Evolutionary conservation across 2,888 invertebrate genomes (phyloP), one percentile per base, ranked within the genome.

Genomic region (Drepana falcataria): DNA sequence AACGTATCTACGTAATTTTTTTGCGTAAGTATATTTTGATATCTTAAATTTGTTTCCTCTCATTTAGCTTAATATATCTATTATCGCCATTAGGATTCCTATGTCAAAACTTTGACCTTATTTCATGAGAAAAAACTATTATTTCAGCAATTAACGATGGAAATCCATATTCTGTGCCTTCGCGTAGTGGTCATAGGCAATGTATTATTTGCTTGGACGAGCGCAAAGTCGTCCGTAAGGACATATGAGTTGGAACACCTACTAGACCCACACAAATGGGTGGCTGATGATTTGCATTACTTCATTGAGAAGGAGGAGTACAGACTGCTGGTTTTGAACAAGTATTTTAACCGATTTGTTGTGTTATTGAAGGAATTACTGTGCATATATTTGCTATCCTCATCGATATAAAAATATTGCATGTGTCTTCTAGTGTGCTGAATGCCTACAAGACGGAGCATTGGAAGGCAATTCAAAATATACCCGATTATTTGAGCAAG

Each of bases 401-500:
- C 2, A 6, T 41, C 2, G 2, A 9, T 44, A 44, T 44, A 9
- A 9, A 9, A 44, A 9, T 44, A 9, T 44, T 44, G 44, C 9
- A 0, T 2, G 3, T 5, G 5, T 9, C 55, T 85, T 83, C 35
- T 71, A 96, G 95, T 65, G 94, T 95, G 85, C 92, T 95, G 57
- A 88, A 93, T 63, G 92, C 94, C 69, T 96, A 96, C 81, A 93
- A 93, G 79, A 92, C 90, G 61, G 96, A 96, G 74, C 96, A 97
- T 79, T 92, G 93, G 52, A 94, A 93, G 73, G 97, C 97, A 2
- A 93, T 94, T 73, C 92, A 93, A 58, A 96, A 97, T 77, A 94
- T 96, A 49, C 94, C 95, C 52, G 93, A 94, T 66, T 97, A 97
- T 75, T 91, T 98, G 60, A 94, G 96, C 7, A 98, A 99, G 87